Base-by-base conservation (phyloP, 2,113 vertebrate genomes). In the Tenebrosternarchus preto region DNA sequence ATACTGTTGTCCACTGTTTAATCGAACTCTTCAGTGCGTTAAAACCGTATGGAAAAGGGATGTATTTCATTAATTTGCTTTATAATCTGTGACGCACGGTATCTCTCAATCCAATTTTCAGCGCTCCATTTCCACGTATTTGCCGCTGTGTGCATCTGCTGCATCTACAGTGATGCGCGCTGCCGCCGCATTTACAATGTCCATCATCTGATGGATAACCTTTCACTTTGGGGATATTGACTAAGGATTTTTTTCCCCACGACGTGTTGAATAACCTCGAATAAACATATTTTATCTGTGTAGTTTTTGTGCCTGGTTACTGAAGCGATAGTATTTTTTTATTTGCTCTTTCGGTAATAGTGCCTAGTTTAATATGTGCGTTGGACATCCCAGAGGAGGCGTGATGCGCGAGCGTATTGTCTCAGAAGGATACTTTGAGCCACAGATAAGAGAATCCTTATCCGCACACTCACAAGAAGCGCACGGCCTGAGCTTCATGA, bases 41-140 rank as follows among this genome's bases (percentile, higher is more conserved):
- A 63, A 29, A 61, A 9, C 19, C 17, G 31, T 43, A n/a, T 6
- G 25, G 25, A 55, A 67, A 17, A 19, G 24, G 15, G 12, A 20
- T 66, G n/a, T 46, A 25, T 71, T 74, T 43, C 31, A 24, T 63
- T 31, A 39, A 39, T 61, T 53, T 68, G 70, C 56, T 57, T 76
- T 15, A 76, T 59, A 66, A 25, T 29, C 70, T 74, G 56, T 64
- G 82, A 83, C 77, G 77, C 64, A 69, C 57, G 39, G 12, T 50
- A 15, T 50, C 43, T 50, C 43, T 12, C 43, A 9, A 15, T 9
- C 43, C 12, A 9, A 12, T 50, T 15, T 46, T 50, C 43, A 50
- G 43, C 12, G 43, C 43, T 50, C 9, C 8, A 1, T 7, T 22
- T 68, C 9, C 64, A 20, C 64, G 64, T 22, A 11, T 36, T 20